Evolutionary conservation across 1,140 invertebrate genomes (phyloP).

Genomic region (Cheumatopsyche charites): DNA sequence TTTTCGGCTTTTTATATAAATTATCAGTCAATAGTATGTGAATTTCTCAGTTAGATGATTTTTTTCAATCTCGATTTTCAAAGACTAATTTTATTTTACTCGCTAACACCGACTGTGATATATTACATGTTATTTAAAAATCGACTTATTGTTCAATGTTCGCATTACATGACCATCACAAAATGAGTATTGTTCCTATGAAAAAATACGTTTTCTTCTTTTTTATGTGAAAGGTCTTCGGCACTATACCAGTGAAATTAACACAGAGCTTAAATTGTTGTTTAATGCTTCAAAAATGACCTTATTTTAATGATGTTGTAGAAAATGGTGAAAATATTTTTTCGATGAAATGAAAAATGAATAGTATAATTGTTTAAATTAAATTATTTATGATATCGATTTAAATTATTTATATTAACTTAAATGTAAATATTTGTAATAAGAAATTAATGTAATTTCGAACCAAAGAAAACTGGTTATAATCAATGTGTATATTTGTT

Average conservation of each 20-base stretch:
- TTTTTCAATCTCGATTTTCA: not conserved
- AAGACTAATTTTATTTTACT: slow-evolving; percentile 31
- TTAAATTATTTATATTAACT: slow-evolving; percentile 45
- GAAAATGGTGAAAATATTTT: not conserved
- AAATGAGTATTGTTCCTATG: slow-evolving; percentile 45
- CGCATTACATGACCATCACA: slow-evolving; percentile 36
- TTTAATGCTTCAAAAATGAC: not conserved
- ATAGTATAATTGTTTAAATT: not conserved
- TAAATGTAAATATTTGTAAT: slow-evolving; percentile 32
- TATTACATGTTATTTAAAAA: slow-evolving; percentile 38
- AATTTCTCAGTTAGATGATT: not conserved
- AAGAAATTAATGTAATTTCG: not conserved
- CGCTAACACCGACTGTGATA: slow-evolving; percentile 47
- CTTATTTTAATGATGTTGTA: not conserved
- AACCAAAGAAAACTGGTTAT: slow-evolving; percentile 18
- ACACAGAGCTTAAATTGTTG: too few species aligned
- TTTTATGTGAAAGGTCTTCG: slow-evolving; percentile 15
- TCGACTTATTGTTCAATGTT: slow-evolving; percentile 23
- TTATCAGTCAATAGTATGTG: too few species aligned
- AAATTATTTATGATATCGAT: slow-evolving; percentile 41
- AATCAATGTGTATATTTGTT: too few species aligned
- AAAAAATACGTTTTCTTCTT: slow-evolving; percentile 1
- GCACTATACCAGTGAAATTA: slow-evolving; percentile 3
- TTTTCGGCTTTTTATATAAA: too few species aligned
- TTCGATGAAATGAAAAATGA: not conserved